Evolutionary conservation across 2,113 vertebrate genomes (phyloP), one percentile per base, ranked within the genome.

Genomic region (Ceyx melanurus): DNA sequence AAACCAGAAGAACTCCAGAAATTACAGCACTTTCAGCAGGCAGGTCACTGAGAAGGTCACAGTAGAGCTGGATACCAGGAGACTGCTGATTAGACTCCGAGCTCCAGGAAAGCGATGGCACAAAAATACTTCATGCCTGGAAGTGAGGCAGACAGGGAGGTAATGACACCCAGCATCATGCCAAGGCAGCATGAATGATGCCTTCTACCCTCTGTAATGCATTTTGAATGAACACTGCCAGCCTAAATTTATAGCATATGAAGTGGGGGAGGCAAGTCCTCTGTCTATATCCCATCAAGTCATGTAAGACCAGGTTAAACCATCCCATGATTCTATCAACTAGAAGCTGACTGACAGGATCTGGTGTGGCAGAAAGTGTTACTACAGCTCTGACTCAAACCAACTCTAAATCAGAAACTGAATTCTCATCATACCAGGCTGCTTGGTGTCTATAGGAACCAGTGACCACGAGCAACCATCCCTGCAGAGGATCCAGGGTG

Each of bases 401-500:
- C 1, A 77, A 88, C 71, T 6, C 31, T 5, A 66, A 28, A 11
- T 11, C 58, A 70, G 42, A 26, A 58, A 15, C 1, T 2, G 13
- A 23, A 10, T 16, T 57, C 58, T 22, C 5, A 0, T 21, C 3
- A 1, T 3, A 6, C 12, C 68, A 45, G 58, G 67, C 48, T 80
- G 43, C 28, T 28, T 46, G 62, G 25, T 90, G 54, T 53, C 75
- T 5, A 15, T 25, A 56, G 48, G 67, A 62, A 31, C 29, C 25
- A 5, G 53, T 9, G 29, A 43, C 31, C 0, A 0, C 23, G 45
- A 43, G 54, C 43, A 72, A 11, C 14, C 58, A 56, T 5, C 40
- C 51, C 35, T 5, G n/a, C 73, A n/a, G 10, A 18, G 54, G 64
- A 37, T 23, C 4, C 17, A 26, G 54, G 29, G 60, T 2, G 68